Conservation (phyloP, 1,140 invertebrate species). For the Polypedilum vanderplanki region DNA sequence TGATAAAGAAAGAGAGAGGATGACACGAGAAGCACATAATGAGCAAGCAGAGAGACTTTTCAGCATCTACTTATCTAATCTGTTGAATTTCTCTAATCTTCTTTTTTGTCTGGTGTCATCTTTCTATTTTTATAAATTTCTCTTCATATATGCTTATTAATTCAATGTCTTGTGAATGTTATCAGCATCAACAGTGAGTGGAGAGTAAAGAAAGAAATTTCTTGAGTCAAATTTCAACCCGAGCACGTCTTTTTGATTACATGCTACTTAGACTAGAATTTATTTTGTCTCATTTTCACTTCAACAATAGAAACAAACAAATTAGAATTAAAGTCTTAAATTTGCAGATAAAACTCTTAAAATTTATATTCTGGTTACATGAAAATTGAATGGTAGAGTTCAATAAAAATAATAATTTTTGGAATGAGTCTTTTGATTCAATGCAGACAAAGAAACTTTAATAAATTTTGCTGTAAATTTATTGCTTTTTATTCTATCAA, state of each 20-base stretch:
- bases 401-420: too few species aligned
- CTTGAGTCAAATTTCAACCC: not conserved
- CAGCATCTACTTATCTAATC: not conserved
- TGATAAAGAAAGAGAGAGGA: not conserved
- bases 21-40: not conserved
- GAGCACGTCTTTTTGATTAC: slow-evolving; percentile 2
- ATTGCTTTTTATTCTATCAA: too few species aligned
- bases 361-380: too few species aligned
- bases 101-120: not conserved
- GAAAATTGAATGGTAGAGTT: too few species aligned
- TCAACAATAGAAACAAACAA: too few species aligned
- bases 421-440: too few species aligned
- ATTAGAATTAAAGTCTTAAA: too few species aligned
- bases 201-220: not conserved
- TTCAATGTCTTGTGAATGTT: not conserved
- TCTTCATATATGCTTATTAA: not conserved
- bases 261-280: not conserved
- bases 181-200: not conserved
- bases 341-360: too few species aligned
- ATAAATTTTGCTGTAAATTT: too few species aligned
- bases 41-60: not conserved
- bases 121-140: not conserved
- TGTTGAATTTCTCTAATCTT: not conserved
- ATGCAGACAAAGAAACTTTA: too few species aligned
- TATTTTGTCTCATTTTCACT: too few species aligned